Percentiles rank a stretch among this genome's conserved stretches.
phyloP scores from a whole-genome alignment of 2,888 invertebrate genomes.

The Trachelus tabidus region DNA sequence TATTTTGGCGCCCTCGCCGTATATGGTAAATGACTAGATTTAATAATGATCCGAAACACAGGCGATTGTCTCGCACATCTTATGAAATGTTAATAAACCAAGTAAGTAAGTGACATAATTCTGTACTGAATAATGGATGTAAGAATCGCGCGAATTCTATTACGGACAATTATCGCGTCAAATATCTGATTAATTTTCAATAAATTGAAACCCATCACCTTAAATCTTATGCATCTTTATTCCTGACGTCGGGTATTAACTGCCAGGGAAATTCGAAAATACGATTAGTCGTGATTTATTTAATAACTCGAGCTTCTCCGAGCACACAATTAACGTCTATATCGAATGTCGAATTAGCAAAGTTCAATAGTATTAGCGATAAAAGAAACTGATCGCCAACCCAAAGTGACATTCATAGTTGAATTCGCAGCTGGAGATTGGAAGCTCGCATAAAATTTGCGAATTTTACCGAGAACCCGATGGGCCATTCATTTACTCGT shows the following conservation, averaged over 20 bases:
- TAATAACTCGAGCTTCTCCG: background rate
- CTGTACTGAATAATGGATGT: background rate
- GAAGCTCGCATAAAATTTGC: background rate
- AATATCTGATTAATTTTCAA: conserved; percentile 26
- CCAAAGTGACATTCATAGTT: background rate
- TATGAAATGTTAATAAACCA: background rate
- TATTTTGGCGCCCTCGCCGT: background rate
- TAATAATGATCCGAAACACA: background rate
- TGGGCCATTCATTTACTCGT: background rate
- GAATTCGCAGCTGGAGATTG: background rate
- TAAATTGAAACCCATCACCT: conserved; percentile 25
- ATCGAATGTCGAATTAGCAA: conserved; percentile 32
- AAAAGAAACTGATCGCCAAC: background rate
- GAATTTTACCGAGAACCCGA: background rate
- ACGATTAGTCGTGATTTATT: conserved; percentile 19
- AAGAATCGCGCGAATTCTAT: background rate
- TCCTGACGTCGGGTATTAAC: background rate
- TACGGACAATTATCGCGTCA: background rate
- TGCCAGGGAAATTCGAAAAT: background rate
- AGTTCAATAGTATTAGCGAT: background rate
- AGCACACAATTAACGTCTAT: conserved; percentile 25
- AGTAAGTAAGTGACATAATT: background rate
- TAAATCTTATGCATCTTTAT: conserved; percentile 13
- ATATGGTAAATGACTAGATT: background rate
- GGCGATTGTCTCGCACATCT: background rate